Conservation (phyloP, 1,140 invertebrate species). For the Euwallacea similis region DNA sequence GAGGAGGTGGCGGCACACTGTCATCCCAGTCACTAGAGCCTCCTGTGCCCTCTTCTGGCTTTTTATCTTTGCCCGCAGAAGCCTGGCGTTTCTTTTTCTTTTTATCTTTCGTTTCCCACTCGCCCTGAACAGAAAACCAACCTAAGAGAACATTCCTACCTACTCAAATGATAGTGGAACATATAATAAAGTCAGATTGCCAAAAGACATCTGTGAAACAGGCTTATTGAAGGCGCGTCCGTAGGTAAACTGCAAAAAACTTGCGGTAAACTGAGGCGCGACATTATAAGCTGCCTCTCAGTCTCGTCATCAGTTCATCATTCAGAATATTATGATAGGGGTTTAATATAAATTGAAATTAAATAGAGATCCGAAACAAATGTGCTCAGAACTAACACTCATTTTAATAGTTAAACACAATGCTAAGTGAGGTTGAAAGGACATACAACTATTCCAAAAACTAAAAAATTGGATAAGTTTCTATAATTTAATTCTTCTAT, state of each 20-base stretch:
- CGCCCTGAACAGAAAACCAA: slow-evolving; percentile 58
- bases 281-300: slow-evolving; percentile 1
- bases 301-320: slow-evolving; percentile 35
- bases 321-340: no score
- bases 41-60: slow-evolving; percentile 50
- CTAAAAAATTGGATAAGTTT: not conserved
- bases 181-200: slow-evolving; percentile 19
- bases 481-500: no score
- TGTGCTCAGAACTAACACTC: no score
- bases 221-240: not conserved
- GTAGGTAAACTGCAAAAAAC: slow-evolving; percentile 21
- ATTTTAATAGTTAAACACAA: no score
- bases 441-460: not conserved
- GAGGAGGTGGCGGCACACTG: not conserved
- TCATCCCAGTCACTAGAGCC: slow-evolving; percentile 55
- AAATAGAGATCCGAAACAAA: no score
- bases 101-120: slow-evolving; percentile 79
- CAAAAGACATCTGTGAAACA: slow-evolving; percentile 10
- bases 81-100: slow-evolving; percentile 79
- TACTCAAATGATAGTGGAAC: not conserved
- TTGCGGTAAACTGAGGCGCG: slow-evolving; percentile 7
- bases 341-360: no score
- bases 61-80: slow-evolving; percentile 52
- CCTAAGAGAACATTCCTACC: no score
- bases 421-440: not conserved